Evolutionary conservation across 2,888 invertebrate genomes (phyloP).

Genomic region (Parochlus steinenii): DNA sequence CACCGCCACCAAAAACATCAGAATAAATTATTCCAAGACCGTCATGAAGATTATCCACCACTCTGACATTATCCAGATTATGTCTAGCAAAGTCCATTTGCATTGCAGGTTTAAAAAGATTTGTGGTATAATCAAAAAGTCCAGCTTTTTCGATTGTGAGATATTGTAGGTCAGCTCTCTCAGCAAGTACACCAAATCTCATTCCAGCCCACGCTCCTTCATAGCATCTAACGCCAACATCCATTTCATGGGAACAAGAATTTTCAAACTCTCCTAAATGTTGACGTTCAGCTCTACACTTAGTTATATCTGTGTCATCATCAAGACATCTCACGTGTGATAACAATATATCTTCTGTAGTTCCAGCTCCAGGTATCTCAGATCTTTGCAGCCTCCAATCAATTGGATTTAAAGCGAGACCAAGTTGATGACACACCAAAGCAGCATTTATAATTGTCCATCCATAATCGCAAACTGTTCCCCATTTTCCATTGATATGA

Average conservation of each 20-base stretch:
- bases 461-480: constrained; percentile 91
- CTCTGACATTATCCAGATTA: constrained; percentile 61
- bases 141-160: constrained; percentile 85
- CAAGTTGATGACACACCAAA: constrained; percentile 87
- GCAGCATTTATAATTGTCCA: constrained; percentile 89
- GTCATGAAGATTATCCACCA: constrained; percentile 77
- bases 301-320: constrained; percentile 76
- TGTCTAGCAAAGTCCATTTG: constrained; percentile 77
- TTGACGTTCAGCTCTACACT: constrained; percentile 62
- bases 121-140: constrained; percentile 79
- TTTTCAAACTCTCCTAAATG: constrained; percentile 59
- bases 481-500: constrained; percentile 76
- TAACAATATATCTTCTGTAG: constrained; percentile 56
- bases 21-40: constrained; percentile 89
- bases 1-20: constrained; percentile 76
- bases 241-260: constrained; percentile 71
- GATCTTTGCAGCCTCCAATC: constrained; percentile 76
- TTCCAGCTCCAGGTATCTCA: constrained; percentile 65
- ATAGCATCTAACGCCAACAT: constrained; percentile 78
- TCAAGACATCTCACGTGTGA: constrained; percentile 84
- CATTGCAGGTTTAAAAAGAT: constrained; percentile 71
- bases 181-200: constrained; percentile 74
- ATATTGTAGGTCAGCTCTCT: constrained; percentile 72
- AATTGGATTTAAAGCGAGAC: constrained; percentile 77
- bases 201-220: constrained; percentile 90